Evolutionary conservation across 2,113 vertebrate species (phyloP).

Genomic region (Daphoenositta chrysoptera): DNA sequence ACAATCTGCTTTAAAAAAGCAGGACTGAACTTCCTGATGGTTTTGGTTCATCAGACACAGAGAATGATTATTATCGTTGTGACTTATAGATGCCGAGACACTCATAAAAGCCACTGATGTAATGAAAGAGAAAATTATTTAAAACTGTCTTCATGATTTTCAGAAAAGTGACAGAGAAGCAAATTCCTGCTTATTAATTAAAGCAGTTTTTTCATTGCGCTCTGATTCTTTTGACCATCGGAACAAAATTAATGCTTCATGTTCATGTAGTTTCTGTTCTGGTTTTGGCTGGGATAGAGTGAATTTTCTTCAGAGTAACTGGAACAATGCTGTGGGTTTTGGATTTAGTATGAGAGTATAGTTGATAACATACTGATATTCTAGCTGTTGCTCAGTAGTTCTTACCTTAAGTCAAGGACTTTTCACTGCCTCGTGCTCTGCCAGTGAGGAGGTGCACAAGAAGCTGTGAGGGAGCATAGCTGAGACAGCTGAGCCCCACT

Average conservation of each 20-base stretch:
- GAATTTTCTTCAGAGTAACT: neutral
- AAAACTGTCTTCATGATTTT: neutral
- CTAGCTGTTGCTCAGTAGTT: neutral
- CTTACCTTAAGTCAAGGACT: neutral
- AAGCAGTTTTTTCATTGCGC: neutral
- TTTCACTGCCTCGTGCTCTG: neutral
- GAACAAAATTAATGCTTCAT: neutral
- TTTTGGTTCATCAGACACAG: neutral
- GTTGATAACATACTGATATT: neutral
- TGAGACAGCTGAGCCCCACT: fast-evolving
- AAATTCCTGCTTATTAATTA: neutral
- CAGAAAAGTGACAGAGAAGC: neutral
- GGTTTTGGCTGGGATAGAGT: neutral
- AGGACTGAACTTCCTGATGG: neutral
- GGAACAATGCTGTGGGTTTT: fast-evolving
- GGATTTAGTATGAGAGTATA: neutral
- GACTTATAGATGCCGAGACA: neutral
- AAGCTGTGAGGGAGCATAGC: neutral
- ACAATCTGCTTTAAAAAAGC: neutral
- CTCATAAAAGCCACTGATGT: neutral
- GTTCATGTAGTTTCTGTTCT: neutral
- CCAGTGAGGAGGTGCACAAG: neutral
- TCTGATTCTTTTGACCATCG: neutral
- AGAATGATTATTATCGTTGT: neutral
- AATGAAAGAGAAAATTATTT: neutral